Base-by-base conservation (phyloP, 2,113 vertebrate genomes). In the Myotis yumanensis region DNA sequence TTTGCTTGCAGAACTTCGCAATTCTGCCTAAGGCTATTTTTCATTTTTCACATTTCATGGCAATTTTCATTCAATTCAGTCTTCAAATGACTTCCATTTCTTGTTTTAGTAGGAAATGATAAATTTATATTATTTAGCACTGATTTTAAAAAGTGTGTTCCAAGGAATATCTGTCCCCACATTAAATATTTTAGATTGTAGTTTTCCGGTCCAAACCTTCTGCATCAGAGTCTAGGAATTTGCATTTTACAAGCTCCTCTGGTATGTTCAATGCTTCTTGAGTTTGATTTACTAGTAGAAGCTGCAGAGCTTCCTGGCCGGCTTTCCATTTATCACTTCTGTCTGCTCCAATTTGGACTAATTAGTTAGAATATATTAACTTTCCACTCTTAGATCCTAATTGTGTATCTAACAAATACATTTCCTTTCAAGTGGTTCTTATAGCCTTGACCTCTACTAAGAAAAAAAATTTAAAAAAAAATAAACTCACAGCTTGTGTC, bases 21-120 rank as follows among this genome's bases (percentile, higher is more conserved):
- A 79, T 82, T 95, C 37, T 84, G 54, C 85, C 72, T 92, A 75
- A 86, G 62, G 80, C 66, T 82, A 93, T 89, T 94, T 94, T 84
- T 30, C 52, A 90, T 64, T 64, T 90, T 97, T 96, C 68, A 95
- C 43, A 86, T 93, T 92, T 95, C 81, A 88, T 85, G 40, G 43
- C 85, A 80, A 96, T 96, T 97, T 97, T 90, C 79, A 93, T 32
- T 90, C 71, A 81, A 95, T 95, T 97, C 79, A 52, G 28, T 93
- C 88, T 94, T 72, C 23, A 72, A 90, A 80, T 76, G 54, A 95
- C 28, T 11, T 91, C 54, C 54, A 10, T 90, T 93, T 86, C 48
- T 95, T 93, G 35, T 90, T 86, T 95, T 92, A 95, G 90, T 79
- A 88, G 72, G 85, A 90, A 95, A 68, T 92, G 76, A 83, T 82